Conservation (phyloP, 1,140 invertebrate genomes). For the Bombus fervidus region DNA sequence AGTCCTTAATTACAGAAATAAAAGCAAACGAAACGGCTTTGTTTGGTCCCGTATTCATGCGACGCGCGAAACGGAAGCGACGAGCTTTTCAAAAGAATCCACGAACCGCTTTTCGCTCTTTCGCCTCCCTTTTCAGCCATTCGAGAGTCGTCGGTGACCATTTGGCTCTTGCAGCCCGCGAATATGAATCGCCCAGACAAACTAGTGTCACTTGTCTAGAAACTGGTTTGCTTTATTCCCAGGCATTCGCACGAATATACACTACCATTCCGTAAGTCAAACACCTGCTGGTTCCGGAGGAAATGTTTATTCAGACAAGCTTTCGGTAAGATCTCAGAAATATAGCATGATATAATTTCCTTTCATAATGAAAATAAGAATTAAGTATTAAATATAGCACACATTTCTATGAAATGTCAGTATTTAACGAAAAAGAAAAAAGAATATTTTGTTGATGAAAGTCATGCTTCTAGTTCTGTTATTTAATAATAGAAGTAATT, state of each 20-base stretch:
- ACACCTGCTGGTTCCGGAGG: too few species aligned
- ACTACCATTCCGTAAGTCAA: neutral
- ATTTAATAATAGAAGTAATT: neutral
- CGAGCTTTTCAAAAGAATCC: conserved; percentile 20
- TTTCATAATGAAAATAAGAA: neutral
- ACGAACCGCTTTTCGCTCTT: conserved; percentile 28
- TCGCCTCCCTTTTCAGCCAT: conserved; percentile 5
- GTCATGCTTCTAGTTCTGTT: neutral
- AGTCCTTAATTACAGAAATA: conserved; percentile 44
- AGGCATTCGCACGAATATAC: neutral
- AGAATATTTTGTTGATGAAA: neutral
- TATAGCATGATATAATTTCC: neutral
- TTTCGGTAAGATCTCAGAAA: neutral
- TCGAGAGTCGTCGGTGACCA: conserved; percentile 28
- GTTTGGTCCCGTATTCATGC: conserved; percentile 24
- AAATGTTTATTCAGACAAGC: too few species aligned
- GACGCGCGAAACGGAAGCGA: conserved; percentile 29
- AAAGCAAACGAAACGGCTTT: conserved; percentile 23
- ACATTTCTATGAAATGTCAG: neutral
- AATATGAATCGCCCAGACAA: neutral
- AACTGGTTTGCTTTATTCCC: conserved; percentile 15
- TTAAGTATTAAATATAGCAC: neutral
- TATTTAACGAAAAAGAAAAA: neutral
- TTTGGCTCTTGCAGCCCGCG: conserved; percentile 14
- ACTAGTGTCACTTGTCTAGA: neutral